Base-by-base conservation (phyloP, 2,797 vertebrate species). In the Pipistrellus pipistrellus region DNA sequence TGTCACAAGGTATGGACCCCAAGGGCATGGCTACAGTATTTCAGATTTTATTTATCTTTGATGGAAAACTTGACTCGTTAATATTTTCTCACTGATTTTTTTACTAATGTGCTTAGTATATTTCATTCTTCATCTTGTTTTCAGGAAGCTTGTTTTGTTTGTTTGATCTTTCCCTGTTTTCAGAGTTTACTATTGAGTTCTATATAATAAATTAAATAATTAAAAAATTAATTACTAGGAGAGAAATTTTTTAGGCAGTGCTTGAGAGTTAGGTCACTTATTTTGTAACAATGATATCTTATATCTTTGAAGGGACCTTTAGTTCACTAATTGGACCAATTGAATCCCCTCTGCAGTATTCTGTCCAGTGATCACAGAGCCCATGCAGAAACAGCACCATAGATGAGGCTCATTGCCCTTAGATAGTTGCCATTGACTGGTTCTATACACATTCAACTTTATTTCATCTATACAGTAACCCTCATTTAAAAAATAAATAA, bases 41-140 rank as follows among this genome's bases (percentile, higher is more conserved):
- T 95, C 62, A 85, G 69, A 71, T 91, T 96, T 96, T 95, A 41
- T 92, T 88, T 71, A 27, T 81, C 90, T 96, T 95, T 95, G 77
- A 95, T 95, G 94, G 77, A 95, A 90, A 93, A 93, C 38, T 87
- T 81, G 18, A 93, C 92, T 96, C 94, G 84, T 96, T 87, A 77
- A 93, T 85, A 89, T 18, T 18, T 91, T 93, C 89, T 75, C 57
- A 78, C 15, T 78, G 76, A 92, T 87, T 95, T 14, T 78, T 95
- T 93, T 88, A 80, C 48, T 21, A 7, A 27, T 46, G 51, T 76
- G 8, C 46, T 57, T 78, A 10, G 2, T 41, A 10, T 46, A 81
- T 88, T 90, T 85, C 20, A 71, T 78, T 95, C 66, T 84, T 80
- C 64, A 84, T 86, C 76, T 94, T 94, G 17, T 59, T 95, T 94